phyloP scores from a whole-genome alignment of 2,888 invertebrate genomes.

The Metopia argyrocephala region DNA sequence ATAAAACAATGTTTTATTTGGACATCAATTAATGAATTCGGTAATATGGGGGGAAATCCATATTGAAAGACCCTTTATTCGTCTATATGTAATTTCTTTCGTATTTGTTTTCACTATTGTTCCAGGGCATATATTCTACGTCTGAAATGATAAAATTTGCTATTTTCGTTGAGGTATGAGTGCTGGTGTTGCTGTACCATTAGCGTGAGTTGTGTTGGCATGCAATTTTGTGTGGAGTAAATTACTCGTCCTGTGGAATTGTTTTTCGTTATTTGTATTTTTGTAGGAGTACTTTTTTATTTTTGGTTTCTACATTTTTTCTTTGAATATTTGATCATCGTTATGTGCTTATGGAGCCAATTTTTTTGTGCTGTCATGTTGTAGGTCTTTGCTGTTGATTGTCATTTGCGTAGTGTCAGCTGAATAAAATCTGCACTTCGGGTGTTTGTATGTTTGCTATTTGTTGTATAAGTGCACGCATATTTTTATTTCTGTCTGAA shows the following conservation, averaged over 20 bases:
- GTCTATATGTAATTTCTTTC: no score
- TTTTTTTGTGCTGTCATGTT: conserved; percentile 7
- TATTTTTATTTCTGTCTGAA: not conserved
- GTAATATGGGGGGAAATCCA: no score
- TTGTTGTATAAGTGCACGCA: not conserved
- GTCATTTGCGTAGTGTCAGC: conserved; percentile 50
- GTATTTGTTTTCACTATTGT: not conserved
- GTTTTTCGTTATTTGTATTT: not conserved
- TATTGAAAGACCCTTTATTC: no score
- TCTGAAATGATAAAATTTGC: not conserved
- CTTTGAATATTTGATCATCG: conserved; percentile 42
- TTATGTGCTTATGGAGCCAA: conserved; percentile 24
- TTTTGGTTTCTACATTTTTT: conserved; percentile 29
- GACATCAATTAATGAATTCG: no score
- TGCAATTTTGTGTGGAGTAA: not conserved
- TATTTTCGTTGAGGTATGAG: conserved; percentile 14
- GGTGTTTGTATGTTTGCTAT: conserved; percentile 15
- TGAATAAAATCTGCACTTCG: conserved; percentile 52
- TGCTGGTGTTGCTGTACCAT: not conserved
- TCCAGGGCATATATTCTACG: not conserved
- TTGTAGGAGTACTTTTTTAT: not conserved
- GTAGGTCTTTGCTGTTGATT: conserved; percentile 5
- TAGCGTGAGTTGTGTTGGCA: conserved; percentile 5
- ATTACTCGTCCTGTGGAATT: conserved; percentile 16
- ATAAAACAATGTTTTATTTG: no score